Evolutionary conservation across 2,797 vertebrate species (phyloP).

Genomic region (Scomberomorus guttatus): DNA sequence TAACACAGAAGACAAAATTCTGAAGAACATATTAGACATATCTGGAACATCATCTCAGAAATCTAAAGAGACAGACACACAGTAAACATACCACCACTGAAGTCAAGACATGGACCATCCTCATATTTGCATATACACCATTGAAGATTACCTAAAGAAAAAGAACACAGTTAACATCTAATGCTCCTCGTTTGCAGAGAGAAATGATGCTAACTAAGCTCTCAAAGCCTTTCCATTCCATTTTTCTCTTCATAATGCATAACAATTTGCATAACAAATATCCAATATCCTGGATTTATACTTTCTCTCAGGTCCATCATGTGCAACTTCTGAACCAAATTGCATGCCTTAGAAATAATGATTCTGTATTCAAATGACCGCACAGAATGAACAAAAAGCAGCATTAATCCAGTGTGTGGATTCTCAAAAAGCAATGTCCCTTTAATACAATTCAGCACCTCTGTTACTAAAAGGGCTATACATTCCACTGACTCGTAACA

Average conservation of each 20-base stretch:
- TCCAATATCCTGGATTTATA: conserved; percentile 2
- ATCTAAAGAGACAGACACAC: conserved; percentile 5
- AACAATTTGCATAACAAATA: background rate
- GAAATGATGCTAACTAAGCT: background rate
- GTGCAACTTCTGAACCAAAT: conserved; percentile 2
- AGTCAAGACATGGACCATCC: conserved; percentile 99
- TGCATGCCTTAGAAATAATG: conserved; percentile 17
- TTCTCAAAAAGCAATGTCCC: background rate
- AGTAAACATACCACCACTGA: conserved; percentile 96
- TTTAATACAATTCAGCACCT: background rate
- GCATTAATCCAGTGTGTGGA: background rate
- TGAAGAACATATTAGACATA: background rate
- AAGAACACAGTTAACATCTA: conserved; percentile 37
- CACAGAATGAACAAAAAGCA: background rate
- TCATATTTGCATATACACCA: conserved; percentile 99
- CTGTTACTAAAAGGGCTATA: background rate
- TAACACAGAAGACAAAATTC: background rate
- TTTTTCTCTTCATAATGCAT: background rate
- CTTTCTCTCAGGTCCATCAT: background rate
- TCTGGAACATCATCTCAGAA: conserved; percentile 14
- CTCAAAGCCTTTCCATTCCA: background rate
- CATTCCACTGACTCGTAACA: background rate
- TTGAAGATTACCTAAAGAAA: conserved; percentile 93
- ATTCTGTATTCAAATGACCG: background rate
- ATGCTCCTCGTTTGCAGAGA: conserved; percentile 14